Evolutionary conservation across 2,797 vertebrate species (phyloP), one percentile per base, ranked within the genome.

Genomic region (Potorous gilbertii): DNA sequence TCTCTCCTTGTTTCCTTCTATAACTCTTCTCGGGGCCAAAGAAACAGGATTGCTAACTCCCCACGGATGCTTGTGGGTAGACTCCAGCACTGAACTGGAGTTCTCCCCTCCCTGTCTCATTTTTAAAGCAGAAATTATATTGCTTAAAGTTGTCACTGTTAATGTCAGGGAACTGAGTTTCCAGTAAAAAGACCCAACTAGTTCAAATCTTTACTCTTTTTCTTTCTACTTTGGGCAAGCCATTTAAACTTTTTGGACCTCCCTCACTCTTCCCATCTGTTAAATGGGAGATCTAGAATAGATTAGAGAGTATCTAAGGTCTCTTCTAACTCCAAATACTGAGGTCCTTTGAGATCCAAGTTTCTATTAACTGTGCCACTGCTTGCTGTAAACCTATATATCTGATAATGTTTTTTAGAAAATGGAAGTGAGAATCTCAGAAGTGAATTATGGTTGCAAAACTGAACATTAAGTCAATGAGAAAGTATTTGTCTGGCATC

Each of bases 191-290:
- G 18, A 81, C 66, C 21, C 18, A 46, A 81, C n/a, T 40, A 40
- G n/a, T 24, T 81, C n/a, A 24, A 24, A 81, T 3, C n/a, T 74
- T n/a, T 81, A 1, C n/a, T 81, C 66, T 40, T 16, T 8, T 81
- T 24, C 66, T 40, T 1, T 24, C n/a, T 81, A 24, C 66, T 81
- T 81, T 81, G 18, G n/a, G n/a, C 5, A 90, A 91, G 27, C 56
- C n/a, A 56, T 90, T 92, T 56, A 9, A n/a, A 6, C 81, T 96
- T 94, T 91, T 55, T 95, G 8, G 14, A n/a, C 57, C 55, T 92
- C 52, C 57, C 55, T 92, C 52, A 31, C 4, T 27, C 29, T 81
- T 94, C 34, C 40, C 13, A 29, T 94, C 92, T 91, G 56, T 40
- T 54, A 54, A 95, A 1, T 3, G 3, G 96, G 90, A n/a, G 12